phyloP scores from a whole-genome alignment of 1,140 invertebrate genomes.

The Plutomurus gul region DNA sequence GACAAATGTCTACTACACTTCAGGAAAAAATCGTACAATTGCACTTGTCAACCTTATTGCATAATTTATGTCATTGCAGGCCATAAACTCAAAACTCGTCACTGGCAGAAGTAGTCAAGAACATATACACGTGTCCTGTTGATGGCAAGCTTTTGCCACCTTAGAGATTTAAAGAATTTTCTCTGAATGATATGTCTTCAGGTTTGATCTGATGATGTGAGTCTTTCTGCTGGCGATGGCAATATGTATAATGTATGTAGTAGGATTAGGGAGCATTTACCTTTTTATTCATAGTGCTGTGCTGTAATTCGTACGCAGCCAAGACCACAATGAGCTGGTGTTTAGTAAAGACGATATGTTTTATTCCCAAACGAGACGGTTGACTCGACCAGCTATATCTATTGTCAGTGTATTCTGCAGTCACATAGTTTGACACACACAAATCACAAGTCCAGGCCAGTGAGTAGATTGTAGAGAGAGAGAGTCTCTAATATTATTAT shows the following conservation, averaged over 20 bases:
- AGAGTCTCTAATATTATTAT: too few relatives aligned
- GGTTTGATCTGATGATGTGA: too few relatives aligned
- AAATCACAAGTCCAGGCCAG: too few relatives aligned
- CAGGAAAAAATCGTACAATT: background rate
- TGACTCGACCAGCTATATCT: background rate
- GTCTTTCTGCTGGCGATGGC: too few relatives aligned
- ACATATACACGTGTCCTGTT: constrained; percentile 2
- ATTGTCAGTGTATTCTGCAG: too few relatives aligned
- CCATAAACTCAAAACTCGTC: background rate
- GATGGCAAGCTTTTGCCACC: constrained; percentile 12
- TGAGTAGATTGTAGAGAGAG: too few relatives aligned
- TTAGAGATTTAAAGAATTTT: constrained; percentile 18
- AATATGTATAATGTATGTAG: background rate
- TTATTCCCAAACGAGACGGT: background rate
- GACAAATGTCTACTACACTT: background rate
- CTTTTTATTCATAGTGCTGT: background rate
- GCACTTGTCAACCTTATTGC: constrained; percentile 8
- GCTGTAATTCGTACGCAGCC: constrained; percentile 3
- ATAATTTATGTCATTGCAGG: background rate
- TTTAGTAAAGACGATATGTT: background rate
- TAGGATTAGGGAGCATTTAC: constrained; percentile 14
- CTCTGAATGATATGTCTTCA: constrained; percentile 11
- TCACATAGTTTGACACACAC: too few relatives aligned
- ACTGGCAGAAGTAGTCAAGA: too few relatives aligned
- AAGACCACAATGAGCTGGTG: background rate